Evolutionary conservation across 2,888 invertebrate species (phyloP).

Genomic region (Harmothoe impar): DNA sequence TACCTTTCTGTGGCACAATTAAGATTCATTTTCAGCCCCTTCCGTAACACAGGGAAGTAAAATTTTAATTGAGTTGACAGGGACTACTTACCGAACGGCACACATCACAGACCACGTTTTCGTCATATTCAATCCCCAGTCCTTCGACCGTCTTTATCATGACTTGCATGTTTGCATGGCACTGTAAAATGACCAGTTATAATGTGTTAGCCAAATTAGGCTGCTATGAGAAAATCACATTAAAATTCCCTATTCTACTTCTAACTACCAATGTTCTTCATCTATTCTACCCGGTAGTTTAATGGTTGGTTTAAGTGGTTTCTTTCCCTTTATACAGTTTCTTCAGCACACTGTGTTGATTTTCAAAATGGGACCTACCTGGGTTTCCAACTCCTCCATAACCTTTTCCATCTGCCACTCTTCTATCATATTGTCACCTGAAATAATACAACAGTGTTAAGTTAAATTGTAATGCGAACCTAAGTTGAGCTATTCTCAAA

Average conservation of each 20-base stretch:
- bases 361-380: too few species aligned
- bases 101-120: slow-evolving; percentile 99
- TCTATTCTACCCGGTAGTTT: too few species aligned
- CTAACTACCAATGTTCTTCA: not conserved
- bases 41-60: too few species aligned
- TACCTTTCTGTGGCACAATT: too few species aligned
- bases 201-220: too few species aligned
- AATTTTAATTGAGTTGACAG: not conserved
- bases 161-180: slow-evolving; percentile 82
- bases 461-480: not conserved
- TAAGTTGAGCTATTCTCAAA: too few species aligned
- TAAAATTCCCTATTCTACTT: not conserved
- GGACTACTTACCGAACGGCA: slow-evolving; percentile 91
- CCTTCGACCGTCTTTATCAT: slow-evolving; percentile 83
- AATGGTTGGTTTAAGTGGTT: too few species aligned
- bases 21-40: too few species aligned
- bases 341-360: too few species aligned
- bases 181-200: slow-evolving; percentile 70
- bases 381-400: slow-evolving; percentile 94
- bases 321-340: too few species aligned
- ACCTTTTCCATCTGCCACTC: slow-evolving; percentile 95
- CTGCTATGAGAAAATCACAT: too few species aligned
- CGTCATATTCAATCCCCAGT: slow-evolving; percentile 97
- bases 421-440: slow-evolving; percentile 87
- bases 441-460: slow-evolving; percentile 48